These are phyloP conservation scores for Polyommatus iphigenia DNA, from an alignment of 2,888 invertebrate genomes.

Conservation along the genomic window DNA sequence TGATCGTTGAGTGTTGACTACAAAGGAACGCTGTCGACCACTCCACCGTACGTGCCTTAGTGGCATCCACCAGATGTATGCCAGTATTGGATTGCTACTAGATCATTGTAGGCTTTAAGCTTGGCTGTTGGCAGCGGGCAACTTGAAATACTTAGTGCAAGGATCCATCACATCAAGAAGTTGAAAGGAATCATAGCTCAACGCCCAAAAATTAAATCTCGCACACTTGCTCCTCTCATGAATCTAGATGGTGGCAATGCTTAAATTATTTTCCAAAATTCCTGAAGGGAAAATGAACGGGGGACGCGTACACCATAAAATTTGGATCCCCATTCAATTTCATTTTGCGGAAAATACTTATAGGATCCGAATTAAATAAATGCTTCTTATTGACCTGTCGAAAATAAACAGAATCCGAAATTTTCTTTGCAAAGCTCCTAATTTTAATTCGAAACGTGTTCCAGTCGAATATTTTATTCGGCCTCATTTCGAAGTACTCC, in stretches of 20 bases:
- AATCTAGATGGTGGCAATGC: no score
- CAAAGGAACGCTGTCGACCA: neutral
- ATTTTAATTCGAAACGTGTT: neutral
- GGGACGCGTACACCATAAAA: no score
- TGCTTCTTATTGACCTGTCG: no score
- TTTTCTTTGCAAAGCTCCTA: neutral
- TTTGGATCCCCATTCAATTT: no score
- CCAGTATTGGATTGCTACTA: neutral
- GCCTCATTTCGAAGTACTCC: neutral
- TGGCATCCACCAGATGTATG: neutral
- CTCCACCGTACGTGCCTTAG: conserved; percentile 2
- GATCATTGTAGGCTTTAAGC: neutral
- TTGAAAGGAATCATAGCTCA: no score
- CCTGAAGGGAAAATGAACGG: no score
- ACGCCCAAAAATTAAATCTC: neutral
- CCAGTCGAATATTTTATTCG: neutral
- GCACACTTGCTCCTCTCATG: neutral
- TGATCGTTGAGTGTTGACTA: neutral
- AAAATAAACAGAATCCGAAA: neutral
- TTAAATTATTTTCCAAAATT: no score
- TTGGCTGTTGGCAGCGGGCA: no score
- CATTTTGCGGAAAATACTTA: no score
- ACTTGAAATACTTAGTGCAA: no score
- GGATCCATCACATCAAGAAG: no score
- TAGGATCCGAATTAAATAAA: no score